Evolutionary conservation across 2,113 vertebrate species (phyloP).

Genomic region (Micronycteris hirsuta): DNA sequence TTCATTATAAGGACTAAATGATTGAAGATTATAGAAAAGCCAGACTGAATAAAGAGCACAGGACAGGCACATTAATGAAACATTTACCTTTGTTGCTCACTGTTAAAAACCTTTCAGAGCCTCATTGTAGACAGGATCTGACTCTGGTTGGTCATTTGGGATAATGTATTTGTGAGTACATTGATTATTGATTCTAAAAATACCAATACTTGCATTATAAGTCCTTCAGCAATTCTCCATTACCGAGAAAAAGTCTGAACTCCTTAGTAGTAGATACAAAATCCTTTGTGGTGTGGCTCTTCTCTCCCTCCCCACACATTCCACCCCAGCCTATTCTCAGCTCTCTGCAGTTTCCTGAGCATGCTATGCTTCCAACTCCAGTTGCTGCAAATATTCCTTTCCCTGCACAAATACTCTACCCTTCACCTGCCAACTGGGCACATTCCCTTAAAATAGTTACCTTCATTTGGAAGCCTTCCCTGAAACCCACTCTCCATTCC

Average conservation of each 20-base stretch:
- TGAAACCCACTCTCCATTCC: background rate
- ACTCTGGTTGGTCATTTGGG: background rate
- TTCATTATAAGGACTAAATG: constrained; percentile 65
- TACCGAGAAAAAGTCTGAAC: background rate
- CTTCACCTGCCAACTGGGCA: background rate
- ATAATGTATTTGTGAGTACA: constrained; percentile 46
- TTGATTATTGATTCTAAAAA: constrained; percentile 49
- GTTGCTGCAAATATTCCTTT: background rate
- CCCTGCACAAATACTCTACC: background rate
- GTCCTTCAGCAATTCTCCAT: background rate
- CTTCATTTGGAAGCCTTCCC: background rate
- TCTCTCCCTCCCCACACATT: background rate
- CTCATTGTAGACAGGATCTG: background rate
- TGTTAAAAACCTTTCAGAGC: constrained; percentile 62
- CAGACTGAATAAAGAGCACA: constrained; percentile 14
- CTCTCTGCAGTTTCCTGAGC: background rate
- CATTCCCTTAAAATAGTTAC: constrained; percentile 28
- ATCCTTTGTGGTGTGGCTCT: background rate
- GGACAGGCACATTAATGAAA: constrained; percentile 48
- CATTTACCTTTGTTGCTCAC: constrained; percentile 57
- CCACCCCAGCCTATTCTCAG: background rate
- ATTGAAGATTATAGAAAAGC: constrained; percentile 63
- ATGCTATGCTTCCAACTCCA: background rate
- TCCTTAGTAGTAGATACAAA: background rate
- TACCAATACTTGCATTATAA: constrained; percentile 37